Evolutionary conservation across 2,797 vertebrate genomes (phyloP), one percentile per base, ranked within the genome.

Genomic region (Pipistrellus nathusii): DNA sequence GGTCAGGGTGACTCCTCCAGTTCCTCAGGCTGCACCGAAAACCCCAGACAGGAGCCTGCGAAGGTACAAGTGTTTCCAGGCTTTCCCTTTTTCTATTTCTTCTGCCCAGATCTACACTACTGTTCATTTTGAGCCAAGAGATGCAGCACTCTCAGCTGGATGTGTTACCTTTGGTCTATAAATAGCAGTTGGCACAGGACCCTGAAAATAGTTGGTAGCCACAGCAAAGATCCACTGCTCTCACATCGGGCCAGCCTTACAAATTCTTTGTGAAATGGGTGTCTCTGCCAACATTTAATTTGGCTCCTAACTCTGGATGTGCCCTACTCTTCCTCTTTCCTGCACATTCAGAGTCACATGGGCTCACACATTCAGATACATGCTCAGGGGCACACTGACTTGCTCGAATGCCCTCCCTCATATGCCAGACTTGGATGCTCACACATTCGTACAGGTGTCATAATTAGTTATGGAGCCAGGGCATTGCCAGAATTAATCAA

Each of bases 231-330:
- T 18, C 83, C 73, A 21, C 35, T 76, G 9, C n/a, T 73, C 72
- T 88, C 84, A 85, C 78, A 18, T 0, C n/a, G 27, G 35, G n/a
- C 51, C 66, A 92, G 17, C 21, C 83, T 72, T 46, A 9, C 44
- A 91, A 82, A 51, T 85, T 71, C n/a, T 64, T 68, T 73, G 48
- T 71, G n/a, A 59, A 78, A 35, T 20, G 44, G 1, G 64, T 21
- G 8, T 90, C 57, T 78, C 80, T 89, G 57, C 80, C 62, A 91
- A 90, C 62, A 69, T 85, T 90, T 55, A 46, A 88, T 88, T 88
- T 85, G 23, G n/a, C 57, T 81, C 59, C 46, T 68, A 21, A 51
- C 41, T 80, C 53, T 84, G 21, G 48, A 8, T 25, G 30, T 62
- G 7, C 23, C 51, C 83, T 66, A 1, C 62, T 80, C 8, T 92